Percentiles rank a stretch among this genome's conserved stretches.
phyloP scores from a whole-genome alignment of 2,113 vertebrate species.

The Boleophthalmus pectinirostris region DNA sequence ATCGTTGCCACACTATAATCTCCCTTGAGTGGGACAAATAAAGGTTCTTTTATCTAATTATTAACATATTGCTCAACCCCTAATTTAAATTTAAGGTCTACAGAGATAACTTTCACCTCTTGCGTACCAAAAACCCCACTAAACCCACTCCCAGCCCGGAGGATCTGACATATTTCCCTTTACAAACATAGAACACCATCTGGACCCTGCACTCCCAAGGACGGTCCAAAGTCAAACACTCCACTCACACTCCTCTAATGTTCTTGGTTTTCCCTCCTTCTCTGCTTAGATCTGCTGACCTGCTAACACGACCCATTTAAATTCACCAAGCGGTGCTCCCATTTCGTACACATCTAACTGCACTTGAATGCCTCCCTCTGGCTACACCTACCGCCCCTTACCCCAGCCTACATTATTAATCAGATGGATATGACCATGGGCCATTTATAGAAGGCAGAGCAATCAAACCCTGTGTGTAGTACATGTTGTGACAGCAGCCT shows the following conservation, averaged over 20 bases:
- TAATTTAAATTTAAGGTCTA: too few species aligned
- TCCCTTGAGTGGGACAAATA: too few species aligned
- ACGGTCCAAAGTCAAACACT: slow-evolving; percentile 42
- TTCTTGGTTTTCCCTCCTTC: background rate
- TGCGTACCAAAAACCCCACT: slow-evolving; percentile 2
- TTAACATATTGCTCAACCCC: too few species aligned
- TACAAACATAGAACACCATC: slow-evolving; percentile 47
- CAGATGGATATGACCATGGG: slow-evolving; percentile 3
- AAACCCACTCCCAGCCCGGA: background rate
- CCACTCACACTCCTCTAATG: background rate
- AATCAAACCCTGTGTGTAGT: background rate
- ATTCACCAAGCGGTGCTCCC: slow-evolving; percentile 21
- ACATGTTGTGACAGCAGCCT: slow-evolving; percentile 1
- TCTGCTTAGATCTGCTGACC: slow-evolving; percentile 29
- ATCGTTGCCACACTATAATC: too few species aligned
- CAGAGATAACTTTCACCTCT: background rate
- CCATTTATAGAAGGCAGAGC: background rate
- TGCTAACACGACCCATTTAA: slow-evolving; percentile 58
- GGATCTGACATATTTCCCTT: slow-evolving; percentile 39
- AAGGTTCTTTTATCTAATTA: too few species aligned
- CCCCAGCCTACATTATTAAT: slow-evolving; percentile 25
- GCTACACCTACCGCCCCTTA: slow-evolving; percentile 3
- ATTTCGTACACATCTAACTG: slow-evolving; percentile 15
- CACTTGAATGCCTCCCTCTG: slow-evolving; percentile 4
- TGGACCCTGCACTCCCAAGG: slow-evolving; percentile 52